These are phyloP conservation scores for Drosophila sp. DNA, from an alignment of 1,140 invertebrate species.

Conservation along the genomic window DNA sequence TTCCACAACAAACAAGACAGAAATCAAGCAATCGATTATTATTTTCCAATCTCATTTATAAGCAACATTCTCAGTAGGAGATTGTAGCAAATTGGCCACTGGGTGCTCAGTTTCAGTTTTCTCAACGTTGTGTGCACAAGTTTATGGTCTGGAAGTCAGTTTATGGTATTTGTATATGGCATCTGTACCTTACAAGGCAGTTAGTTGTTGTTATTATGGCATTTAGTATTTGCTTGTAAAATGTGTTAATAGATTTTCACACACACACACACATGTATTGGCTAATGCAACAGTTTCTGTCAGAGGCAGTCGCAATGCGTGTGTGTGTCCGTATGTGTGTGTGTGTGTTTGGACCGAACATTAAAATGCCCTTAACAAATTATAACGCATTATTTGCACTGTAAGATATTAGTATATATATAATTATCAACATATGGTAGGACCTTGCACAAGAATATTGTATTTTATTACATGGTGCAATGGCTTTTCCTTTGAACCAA, in stretches of 20 bases:
- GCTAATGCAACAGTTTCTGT: slow-evolving; percentile 30
- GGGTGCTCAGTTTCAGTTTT: not conserved
- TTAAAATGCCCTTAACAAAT: slow-evolving; percentile 68
- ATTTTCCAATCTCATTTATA: not conserved
- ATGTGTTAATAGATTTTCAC: slow-evolving; percentile 75
- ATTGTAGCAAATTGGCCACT: slow-evolving; percentile 17
- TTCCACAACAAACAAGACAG: not conserved
- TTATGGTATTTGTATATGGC: slow-evolving; percentile 70
- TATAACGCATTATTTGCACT: slow-evolving; percentile 61
- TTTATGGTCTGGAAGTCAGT: slow-evolving; percentile 71
- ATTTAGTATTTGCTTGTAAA: slow-evolving; percentile 77
- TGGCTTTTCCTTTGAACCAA: slow-evolving; percentile 29
- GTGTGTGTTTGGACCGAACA: slow-evolving; percentile 19
- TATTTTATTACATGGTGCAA: slow-evolving; percentile 19
- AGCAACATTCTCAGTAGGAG: not conserved
- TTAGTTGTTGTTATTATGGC: slow-evolving; percentile 48
- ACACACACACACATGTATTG: slow-evolving; percentile 50
- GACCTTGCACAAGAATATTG: not conserved
- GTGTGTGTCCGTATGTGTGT: not conserved
- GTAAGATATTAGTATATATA: slow-evolving; percentile 1
- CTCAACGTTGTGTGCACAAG: slow-evolving; percentile 22
- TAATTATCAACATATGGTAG: not conserved
- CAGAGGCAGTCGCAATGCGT: not conserved
- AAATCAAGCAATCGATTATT: not conserved
- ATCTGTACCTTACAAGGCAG: slow-evolving; percentile 20